Conservation (phyloP, 2,113 vertebrate species). For the Gobiocypris rarus region DNA sequence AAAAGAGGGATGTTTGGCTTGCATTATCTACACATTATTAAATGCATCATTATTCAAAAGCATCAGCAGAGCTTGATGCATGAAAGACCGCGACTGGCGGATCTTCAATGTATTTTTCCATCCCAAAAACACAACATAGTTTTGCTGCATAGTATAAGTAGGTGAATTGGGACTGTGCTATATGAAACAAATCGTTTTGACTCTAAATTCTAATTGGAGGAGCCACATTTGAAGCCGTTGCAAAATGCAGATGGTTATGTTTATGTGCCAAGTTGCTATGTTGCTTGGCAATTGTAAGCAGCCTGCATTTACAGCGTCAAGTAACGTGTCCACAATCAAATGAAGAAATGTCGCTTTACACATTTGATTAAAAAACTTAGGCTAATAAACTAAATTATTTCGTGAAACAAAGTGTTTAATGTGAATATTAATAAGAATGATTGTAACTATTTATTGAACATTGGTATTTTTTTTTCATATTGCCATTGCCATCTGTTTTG, state of each 20-base stretch:
- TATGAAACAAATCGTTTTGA: background rate
- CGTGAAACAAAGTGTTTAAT: background rate
- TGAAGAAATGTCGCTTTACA: no score
- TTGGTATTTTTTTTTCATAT: background rate
- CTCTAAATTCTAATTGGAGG: background rate
- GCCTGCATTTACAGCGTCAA: background rate
- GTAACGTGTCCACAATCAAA: background rate
- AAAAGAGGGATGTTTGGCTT: constrained; percentile 4
- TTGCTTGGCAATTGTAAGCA: background rate
- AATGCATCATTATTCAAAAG: background rate
- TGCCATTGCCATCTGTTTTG: constrained; percentile 17
- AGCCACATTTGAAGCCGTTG: background rate
- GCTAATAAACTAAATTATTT: background rate
- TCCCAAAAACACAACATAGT: background rate
- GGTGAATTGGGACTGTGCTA: background rate
- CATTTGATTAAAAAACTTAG: background rate
- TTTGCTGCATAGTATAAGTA: background rate
- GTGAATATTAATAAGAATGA: background rate
- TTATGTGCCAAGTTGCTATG: background rate
- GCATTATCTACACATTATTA: constrained; percentile 5
- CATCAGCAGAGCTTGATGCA: background rate
- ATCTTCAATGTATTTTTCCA: background rate
- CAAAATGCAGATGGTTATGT: constrained; percentile 4
- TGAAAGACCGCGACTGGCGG: background rate
- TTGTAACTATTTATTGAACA: background rate